Conservation (phyloP, 1,140 invertebrate species). For the Drosophila kohkoa region DNA sequence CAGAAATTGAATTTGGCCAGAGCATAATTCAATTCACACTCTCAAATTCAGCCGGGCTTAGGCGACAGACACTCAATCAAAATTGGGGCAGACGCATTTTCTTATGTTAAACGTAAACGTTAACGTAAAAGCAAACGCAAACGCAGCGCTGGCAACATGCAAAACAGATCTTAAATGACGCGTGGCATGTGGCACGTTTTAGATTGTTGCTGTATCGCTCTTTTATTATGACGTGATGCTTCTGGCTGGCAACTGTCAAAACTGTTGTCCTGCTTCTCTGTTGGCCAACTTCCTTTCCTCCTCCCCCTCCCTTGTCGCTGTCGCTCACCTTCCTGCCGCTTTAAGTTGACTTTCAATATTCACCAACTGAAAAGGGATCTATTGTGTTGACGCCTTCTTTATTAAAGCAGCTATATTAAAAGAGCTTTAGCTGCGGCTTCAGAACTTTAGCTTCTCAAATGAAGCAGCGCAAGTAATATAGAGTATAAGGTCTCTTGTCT, state of each 20-base stretch:
- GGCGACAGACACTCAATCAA: slow-evolving; percentile 5
- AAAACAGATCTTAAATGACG: slow-evolving; percentile 26
- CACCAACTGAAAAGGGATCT: not conserved
- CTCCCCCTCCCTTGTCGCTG: not conserved
- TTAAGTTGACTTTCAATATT: not conserved
- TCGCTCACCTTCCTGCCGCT: not conserved
- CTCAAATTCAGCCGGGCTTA: slow-evolving; percentile 7
- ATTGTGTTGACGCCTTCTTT: not conserved
- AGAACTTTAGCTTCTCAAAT: no score
- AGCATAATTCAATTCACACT: slow-evolving; percentile 74
- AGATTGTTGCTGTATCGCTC: slow-evolving; percentile 22
- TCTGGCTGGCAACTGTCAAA: slow-evolving; percentile 22
- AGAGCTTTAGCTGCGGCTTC: no score
- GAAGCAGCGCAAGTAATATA: no score
- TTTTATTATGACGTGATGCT: slow-evolving; percentile 36
- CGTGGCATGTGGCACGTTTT: slow-evolving; percentile 18
- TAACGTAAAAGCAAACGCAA: slow-evolving; percentile 1
- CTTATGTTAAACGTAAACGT: no score
- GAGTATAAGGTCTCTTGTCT: no score
- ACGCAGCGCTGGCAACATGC: slow-evolving; percentile 3
- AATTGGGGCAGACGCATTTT: not conserved
- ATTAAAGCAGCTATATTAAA: no score
- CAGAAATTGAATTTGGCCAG: slow-evolving; percentile 72
- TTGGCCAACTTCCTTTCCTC: slow-evolving; percentile 11
- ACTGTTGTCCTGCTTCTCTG: slow-evolving; percentile 16